These are phyloP conservation scores for Salmo trutta DNA, from an alignment of 2,797 vertebrate genomes.

Conservation along the genomic window DNA sequence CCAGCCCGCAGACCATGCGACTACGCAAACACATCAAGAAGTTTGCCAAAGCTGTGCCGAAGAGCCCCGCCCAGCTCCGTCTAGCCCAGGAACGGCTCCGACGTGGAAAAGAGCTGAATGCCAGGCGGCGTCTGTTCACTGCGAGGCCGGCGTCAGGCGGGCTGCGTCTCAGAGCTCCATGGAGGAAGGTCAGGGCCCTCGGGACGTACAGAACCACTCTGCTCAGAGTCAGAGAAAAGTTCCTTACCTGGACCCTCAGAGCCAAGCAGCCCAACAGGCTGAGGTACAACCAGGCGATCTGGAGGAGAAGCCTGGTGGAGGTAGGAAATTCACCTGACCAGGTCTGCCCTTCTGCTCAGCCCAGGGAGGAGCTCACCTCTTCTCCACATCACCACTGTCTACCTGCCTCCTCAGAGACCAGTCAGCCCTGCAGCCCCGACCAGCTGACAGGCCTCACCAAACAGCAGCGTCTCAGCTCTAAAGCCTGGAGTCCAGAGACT, in stretches of 20 bases:
- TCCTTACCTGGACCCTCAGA: constrained; percentile 61
- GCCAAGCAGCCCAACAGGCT: constrained; percentile 45
- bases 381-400: constrained; percentile 32
- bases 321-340: constrained; percentile 21
- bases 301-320: constrained; percentile 2
- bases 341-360: constrained; percentile 30
- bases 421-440: constrained; percentile 43
- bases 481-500: constrained; percentile 84
- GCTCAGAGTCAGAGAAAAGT: constrained; percentile 67
- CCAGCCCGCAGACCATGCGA: constrained; percentile 83
- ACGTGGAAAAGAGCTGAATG: constrained; percentile 67
- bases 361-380: constrained; percentile 39
- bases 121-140: constrained; percentile 67
- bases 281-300: constrained; percentile 23
- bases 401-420: constrained; percentile 41
- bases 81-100: constrained; percentile 76
- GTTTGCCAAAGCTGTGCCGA: constrained; percentile 90
- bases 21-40: constrained; percentile 94
- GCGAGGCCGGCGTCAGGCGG: constrained; percentile 15
- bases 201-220: constrained; percentile 57
- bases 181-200: constrained; percentile 38
- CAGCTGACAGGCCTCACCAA: constrained; percentile 54
- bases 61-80: constrained; percentile 83
- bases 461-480: constrained; percentile 70
- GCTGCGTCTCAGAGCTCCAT: constrained; percentile 18